Evolutionary conservation across 1,140 invertebrate genomes (phyloP).

Genomic region (Sarcophaga peregrina): DNA sequence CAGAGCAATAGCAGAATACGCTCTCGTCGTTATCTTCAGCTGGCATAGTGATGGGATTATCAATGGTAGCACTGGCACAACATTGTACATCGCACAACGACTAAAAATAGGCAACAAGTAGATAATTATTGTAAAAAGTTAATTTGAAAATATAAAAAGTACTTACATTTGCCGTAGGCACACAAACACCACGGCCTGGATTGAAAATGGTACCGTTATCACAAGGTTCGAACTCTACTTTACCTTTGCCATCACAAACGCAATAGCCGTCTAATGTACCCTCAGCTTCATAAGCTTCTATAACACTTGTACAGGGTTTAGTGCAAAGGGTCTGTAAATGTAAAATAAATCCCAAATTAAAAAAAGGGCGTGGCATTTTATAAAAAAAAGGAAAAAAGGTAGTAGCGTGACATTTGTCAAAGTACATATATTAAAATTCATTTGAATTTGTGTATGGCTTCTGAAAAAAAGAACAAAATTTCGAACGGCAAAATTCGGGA

Average conservation of each 20-base stretch:
- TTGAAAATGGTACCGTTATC: background rate
- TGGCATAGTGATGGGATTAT: slow-evolving; percentile 11
- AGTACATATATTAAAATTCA: too few species aligned
- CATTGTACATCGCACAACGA: slow-evolving; percentile 10
- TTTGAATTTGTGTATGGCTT: too few species aligned
- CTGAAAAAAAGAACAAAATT: too few species aligned
- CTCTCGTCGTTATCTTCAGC: slow-evolving; percentile 13
- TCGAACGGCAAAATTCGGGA: too few species aligned
- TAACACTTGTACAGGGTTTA: too few species aligned
- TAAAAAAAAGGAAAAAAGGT: too few species aligned
- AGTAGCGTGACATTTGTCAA: too few species aligned
- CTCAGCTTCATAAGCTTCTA: background rate
- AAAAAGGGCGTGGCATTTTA: too few species aligned
- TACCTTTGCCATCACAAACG: slow-evolving; percentile 42
- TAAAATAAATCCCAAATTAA: too few species aligned
- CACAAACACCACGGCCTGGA: background rate
- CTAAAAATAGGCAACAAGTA: slow-evolving; percentile 7
- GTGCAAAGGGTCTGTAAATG: too few species aligned
- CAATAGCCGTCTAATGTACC: slow-evolving; percentile 48
- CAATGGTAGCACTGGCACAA: slow-evolving; percentile 35
- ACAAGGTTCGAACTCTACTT: slow-evolving; percentile 45
- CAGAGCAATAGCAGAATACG: slow-evolving; percentile 43
- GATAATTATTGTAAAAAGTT: background rate
- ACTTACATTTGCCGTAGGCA: slow-evolving; percentile 18
- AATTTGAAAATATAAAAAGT: background rate